Percentiles rank a stretch among this genome's conserved stretches.
Conservation (phyloP, 1,140 invertebrate genomes). For the Sycobia sp. region DNA sequence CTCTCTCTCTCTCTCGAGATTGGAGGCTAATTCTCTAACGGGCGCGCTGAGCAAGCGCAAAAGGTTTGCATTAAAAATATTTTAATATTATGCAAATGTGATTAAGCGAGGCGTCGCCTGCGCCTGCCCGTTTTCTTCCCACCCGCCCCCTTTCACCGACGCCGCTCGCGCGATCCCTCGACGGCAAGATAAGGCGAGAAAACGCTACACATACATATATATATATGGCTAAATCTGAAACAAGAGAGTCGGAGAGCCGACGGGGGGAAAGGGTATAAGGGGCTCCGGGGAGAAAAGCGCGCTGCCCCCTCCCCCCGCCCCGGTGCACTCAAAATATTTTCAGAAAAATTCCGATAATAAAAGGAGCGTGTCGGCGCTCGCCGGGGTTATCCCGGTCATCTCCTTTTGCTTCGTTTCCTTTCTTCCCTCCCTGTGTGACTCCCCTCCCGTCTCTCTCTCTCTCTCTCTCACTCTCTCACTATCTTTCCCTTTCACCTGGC, state of each 20-base stretch:
- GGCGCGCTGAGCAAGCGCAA: constrained; percentile 35
- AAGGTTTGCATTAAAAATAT: constrained; percentile 53
- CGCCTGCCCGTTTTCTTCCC: not conserved
- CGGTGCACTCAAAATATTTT: constrained; percentile 33
- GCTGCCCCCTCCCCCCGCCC: not conserved
- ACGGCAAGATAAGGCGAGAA: constrained; percentile 18
- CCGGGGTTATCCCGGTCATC: not conserved
- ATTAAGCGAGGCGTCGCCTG: constrained; percentile 41
- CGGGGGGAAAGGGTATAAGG: not conserved
- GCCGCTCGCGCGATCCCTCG: not conserved
- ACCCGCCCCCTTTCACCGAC: not conserved
- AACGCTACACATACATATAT: too few relatives aligned
- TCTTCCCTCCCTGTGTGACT: too few relatives aligned
- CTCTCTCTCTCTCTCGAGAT: too few relatives aligned
- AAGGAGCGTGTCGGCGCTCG: not conserved
- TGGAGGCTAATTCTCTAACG: constrained; percentile 43
- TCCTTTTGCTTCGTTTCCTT: too few relatives aligned
- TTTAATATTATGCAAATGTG: constrained; percentile 59
- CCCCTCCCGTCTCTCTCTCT: too few relatives aligned
- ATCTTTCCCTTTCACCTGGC: too few relatives aligned
- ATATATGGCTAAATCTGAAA: too few relatives aligned
- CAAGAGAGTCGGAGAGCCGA: too few relatives aligned
- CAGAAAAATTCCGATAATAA: constrained; percentile 32
- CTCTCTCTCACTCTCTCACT: too few relatives aligned
- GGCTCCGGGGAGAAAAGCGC: not conserved